Conservation (phyloP, 2,113 vertebrate genomes). For the Albula goreensis region DNA sequence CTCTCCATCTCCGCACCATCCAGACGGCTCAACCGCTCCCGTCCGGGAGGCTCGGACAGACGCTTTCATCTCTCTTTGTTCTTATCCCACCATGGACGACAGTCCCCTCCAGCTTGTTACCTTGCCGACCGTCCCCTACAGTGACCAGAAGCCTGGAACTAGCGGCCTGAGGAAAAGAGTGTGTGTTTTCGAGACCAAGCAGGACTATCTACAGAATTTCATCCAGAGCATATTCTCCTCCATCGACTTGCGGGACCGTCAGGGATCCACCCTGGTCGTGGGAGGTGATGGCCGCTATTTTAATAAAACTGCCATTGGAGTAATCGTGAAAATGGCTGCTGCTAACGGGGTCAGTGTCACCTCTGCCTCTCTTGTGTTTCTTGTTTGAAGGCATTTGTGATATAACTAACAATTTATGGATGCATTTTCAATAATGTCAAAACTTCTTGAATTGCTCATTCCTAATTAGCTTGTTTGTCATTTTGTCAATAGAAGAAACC, state of each 20-base stretch:
- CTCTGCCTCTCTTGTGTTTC: conserved; percentile 20
- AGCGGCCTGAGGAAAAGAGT: conserved; percentile 84
- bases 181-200: conserved; percentile 80
- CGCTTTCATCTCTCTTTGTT: conserved; percentile 45
- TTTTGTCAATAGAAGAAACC: too few relatives aligned
- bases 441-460: neutral
- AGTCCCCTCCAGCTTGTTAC: conserved; percentile 83
- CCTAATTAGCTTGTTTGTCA: too few relatives aligned
- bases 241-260: conserved; percentile 91
- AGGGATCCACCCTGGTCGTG: conserved; percentile 89
- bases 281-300: conserved; percentile 95
- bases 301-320: conserved; percentile 83
- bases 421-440: neutral
- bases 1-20: conserved; percentile 40
- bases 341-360: conserved; percentile 94
- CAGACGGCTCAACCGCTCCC: neutral
- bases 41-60: conserved; percentile 50
- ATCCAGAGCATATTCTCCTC: conserved; percentile 93
- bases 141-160: conserved; percentile 84
- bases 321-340: conserved; percentile 94
- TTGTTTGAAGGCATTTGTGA: conserved; percentile 6
- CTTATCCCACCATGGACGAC: conserved; percentile 74
- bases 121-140: conserved; percentile 82
- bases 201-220: conserved; percentile 91
- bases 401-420: neutral